Conservation (phyloP, 2,888 invertebrate genomes). For the Lysandra bellargus region DNA sequence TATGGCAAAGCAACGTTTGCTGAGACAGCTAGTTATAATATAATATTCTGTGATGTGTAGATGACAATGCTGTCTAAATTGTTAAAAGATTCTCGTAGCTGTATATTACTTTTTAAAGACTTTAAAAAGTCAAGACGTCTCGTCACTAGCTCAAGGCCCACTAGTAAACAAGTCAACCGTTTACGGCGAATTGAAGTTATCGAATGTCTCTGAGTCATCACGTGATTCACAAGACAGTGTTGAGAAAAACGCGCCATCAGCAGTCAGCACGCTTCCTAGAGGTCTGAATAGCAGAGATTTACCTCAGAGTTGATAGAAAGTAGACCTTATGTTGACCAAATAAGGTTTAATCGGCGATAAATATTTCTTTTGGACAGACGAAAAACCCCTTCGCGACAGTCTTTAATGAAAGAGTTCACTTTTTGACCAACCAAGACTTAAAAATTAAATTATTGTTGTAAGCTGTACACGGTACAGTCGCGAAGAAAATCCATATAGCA, state of each 20-base stretch:
- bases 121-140: conserved; percentile 38
- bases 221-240: conserved; percentile 53
- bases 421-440: conserved; percentile 20
- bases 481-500: background rate
- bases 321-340: background rate
- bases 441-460: background rate
- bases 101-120: background rate
- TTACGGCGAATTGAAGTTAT: conserved; percentile 35
- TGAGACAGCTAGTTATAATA: no score
- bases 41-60: no score
- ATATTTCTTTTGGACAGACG: background rate
- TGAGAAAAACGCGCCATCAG: conserved; percentile 47
- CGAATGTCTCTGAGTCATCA: conserved; percentile 46
- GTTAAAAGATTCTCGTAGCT: no score
- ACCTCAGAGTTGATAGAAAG: background rate
- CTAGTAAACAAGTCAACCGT: conserved; percentile 40
- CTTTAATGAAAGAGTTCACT: conserved; percentile 35
- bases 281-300: background rate
- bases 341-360: background rate
- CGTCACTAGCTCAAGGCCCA: conserved; percentile 53
- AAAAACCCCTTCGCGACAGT: background rate
- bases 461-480: background rate
- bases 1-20: no score
- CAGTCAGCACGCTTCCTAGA: background rate
- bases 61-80: no score